Conservation (phyloP, 30 jellyfish, hydroid and myxozoan species). For the Aurelia sp. region DNA sequence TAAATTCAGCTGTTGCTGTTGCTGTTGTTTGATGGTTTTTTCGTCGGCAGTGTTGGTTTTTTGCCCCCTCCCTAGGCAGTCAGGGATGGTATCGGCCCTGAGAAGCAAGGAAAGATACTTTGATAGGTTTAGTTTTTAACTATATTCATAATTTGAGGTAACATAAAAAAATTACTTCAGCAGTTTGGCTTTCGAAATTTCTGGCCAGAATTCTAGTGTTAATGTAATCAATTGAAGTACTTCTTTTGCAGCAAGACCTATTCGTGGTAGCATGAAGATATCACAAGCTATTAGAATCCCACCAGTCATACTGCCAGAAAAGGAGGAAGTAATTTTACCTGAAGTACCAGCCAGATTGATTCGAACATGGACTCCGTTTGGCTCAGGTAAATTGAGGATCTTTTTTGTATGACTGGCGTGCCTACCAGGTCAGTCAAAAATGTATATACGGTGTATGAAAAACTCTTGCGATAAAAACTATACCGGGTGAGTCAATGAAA, state of each 20-base stretch:
- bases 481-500: no score
- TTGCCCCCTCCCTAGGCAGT: no score
- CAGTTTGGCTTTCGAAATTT: background rate
- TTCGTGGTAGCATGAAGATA: conserved; percentile 41
- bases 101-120: background rate
- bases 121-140: background rate
- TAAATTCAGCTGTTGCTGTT: no score
- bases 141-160: no score
- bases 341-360: conserved; percentile 13
- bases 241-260: conserved; percentile 33
- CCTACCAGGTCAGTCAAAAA: no score
- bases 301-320: conserved; percentile 47
- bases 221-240: background rate
- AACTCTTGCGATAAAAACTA: no score
- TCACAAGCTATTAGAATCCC: conserved; percentile 44
- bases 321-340: conserved; percentile 39
- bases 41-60: no score
- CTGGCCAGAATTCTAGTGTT: background rate
- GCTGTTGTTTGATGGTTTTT: no score
- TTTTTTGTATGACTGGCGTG: no score
- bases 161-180: background rate
- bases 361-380: conserved; percentile 66
- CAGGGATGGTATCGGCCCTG: no score
- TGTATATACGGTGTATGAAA: no score
- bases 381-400: conserved; percentile 27